Evolutionary conservation across 2,113 vertebrate species (phyloP).

Genomic region (Loxodonta africana): DNA sequence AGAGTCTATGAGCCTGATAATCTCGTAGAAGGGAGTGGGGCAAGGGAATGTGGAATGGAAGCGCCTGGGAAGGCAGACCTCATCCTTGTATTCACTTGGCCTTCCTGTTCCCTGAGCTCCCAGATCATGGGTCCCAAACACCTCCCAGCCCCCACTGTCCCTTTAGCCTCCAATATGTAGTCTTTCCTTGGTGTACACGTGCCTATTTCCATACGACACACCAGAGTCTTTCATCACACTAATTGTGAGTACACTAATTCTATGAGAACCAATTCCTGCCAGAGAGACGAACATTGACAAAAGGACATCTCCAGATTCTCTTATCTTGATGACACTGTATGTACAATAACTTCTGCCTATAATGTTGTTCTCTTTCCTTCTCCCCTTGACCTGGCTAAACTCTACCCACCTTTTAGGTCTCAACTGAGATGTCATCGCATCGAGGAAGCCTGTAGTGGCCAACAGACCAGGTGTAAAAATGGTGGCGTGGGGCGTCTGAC

Average conservation of each 20-base stretch:
- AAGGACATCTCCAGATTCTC: not conserved
- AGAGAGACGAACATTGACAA: not conserved
- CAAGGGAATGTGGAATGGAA: not conserved
- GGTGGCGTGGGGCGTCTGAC: no score
- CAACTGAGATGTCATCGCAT: constrained; percentile 13
- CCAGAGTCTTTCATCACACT: not conserved
- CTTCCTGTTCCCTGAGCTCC: not conserved
- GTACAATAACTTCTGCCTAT: not conserved
- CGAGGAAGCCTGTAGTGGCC: constrained; percentile 28
- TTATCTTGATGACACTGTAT: not conserved
- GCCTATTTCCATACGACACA: not conserved
- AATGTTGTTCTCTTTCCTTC: not conserved
- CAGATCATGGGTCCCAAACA: not conserved
- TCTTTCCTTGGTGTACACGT: not conserved
- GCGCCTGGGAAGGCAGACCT: not conserved
- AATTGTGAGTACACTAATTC: not conserved
- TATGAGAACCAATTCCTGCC: not conserved
- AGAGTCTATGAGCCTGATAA: not conserved
- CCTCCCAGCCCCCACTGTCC: not conserved
- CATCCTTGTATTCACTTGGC: not conserved
- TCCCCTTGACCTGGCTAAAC: not conserved
- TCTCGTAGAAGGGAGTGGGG: not conserved
- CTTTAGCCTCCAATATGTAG: not conserved
- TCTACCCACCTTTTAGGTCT: not conserved
- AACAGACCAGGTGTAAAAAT: not conserved